phyloP scores from a whole-genome alignment of 2,113 vertebrate genomes.

The Alligator sinensis region DNA sequence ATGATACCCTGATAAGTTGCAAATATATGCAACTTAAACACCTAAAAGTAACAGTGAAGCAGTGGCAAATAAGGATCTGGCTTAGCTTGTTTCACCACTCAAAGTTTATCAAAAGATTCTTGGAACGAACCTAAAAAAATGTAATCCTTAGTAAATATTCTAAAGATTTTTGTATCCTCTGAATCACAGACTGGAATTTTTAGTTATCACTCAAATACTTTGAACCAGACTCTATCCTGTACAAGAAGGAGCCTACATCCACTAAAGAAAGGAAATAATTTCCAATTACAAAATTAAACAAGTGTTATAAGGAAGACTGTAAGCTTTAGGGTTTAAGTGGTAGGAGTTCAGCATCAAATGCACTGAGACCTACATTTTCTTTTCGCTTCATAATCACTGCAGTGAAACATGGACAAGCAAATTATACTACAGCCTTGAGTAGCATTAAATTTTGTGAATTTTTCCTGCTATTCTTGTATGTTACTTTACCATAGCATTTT shows the following conservation, averaged over 20 bases:
- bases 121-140: neutral
- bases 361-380: neutral
- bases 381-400: neutral
- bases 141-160: neutral
- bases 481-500: neutral
- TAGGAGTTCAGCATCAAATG: neutral
- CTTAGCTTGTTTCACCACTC: slow-evolving; percentile 7
- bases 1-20: neutral
- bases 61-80: neutral
- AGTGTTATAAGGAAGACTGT: neutral
- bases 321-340: neutral
- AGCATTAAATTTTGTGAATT: neutral
- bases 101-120: slow-evolving; percentile 38
- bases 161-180: slow-evolving; percentile 7
- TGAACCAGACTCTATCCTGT: neutral
- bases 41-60: neutral
- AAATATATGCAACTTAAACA: no score
- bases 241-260: neutral
- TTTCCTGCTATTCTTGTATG: neutral
- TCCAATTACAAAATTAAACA: neutral
- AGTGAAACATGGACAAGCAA: neutral
- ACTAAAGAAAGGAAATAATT: neutral
- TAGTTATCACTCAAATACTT: neutral
- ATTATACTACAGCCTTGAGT: neutral
- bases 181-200: neutral